Evolutionary conservation across 1,140 invertebrate species (phyloP).

Genomic region (Fopius arisanus): DNA sequence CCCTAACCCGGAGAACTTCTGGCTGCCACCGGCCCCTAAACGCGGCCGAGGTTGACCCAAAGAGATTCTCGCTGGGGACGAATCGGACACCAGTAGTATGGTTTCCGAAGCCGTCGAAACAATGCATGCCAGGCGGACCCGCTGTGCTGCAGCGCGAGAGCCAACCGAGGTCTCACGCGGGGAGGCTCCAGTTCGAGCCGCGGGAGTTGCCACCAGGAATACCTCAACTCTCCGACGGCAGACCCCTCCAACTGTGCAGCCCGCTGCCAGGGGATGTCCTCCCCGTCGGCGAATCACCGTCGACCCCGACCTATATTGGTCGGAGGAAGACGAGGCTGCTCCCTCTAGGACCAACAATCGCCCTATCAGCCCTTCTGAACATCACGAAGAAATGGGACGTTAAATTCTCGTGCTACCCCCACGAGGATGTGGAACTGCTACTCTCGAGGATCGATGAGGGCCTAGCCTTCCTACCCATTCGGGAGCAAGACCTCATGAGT

Average conservation of each 20-base stretch:
- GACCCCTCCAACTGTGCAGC: too few relatives aligned
- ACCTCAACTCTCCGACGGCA: neutral
- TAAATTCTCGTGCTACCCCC: neutral
- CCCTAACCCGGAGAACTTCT: neutral
- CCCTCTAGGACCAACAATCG: neutral
- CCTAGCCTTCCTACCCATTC: neutral
- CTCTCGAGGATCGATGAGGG: constrained; percentile 16
- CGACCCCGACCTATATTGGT: too few relatives aligned
- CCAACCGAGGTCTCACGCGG: too few relatives aligned
- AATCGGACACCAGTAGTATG: neutral
- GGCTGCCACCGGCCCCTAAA: neutral
- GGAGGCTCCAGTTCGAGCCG: too few relatives aligned
- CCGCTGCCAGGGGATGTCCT: too few relatives aligned
- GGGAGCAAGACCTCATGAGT: neutral
- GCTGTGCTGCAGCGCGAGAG: too few relatives aligned
- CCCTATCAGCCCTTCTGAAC: neutral
- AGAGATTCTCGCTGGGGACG: neutral
- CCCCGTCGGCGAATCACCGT: too few relatives aligned
- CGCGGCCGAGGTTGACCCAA: neutral
- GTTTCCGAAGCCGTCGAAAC: neutral
- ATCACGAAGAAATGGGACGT: constrained; percentile 13
- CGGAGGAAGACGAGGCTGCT: neutral
- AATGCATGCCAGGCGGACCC: too few relatives aligned
- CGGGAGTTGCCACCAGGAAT: neutral
- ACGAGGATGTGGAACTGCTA: constrained; percentile 20